Conservation (phyloP, 2,797 vertebrate species). For the Manis javanica region DNA sequence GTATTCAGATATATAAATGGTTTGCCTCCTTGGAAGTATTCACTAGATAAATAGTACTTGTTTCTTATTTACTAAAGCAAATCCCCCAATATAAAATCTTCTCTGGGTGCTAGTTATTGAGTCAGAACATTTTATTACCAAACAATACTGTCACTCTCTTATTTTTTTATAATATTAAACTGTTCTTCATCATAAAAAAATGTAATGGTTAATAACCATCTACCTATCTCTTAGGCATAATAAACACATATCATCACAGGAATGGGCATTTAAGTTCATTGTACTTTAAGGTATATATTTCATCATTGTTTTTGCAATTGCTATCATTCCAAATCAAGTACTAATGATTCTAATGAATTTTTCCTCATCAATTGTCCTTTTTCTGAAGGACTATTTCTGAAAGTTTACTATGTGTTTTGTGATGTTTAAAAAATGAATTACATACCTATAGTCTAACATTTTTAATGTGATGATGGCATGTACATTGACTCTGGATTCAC, state of each 20-base stretch:
- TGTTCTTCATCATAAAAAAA: neutral
- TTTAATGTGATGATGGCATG: conserved; percentile 92
- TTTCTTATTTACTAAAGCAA: conserved; percentile 24
- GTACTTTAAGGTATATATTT: neutral
- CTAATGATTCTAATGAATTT: neutral
- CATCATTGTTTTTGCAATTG: neutral
- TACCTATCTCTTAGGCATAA: neutral
- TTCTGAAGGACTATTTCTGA: conserved; percentile 17
- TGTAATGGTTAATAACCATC: neutral
- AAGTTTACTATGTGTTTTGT: neutral
- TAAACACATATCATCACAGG: neutral
- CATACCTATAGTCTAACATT: conserved; percentile 92
- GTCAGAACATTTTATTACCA: conserved; percentile 35
- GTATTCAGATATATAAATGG: neutral
- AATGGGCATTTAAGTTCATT: neutral
- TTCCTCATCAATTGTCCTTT: neutral
- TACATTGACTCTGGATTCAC: conserved; percentile 90
- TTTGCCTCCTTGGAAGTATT: neutral
- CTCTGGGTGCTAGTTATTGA: neutral
- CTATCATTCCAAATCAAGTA: conserved; percentile 22
- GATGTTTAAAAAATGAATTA: neutral
- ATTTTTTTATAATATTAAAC: conserved; percentile 27
- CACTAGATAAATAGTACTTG: conserved; percentile 15
- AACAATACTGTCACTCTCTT: neutral
- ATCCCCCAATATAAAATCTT: neutral